phyloP scores from a whole-genome alignment of 2,888 invertebrate genomes.

The Drosophila suboccidentalis region DNA sequence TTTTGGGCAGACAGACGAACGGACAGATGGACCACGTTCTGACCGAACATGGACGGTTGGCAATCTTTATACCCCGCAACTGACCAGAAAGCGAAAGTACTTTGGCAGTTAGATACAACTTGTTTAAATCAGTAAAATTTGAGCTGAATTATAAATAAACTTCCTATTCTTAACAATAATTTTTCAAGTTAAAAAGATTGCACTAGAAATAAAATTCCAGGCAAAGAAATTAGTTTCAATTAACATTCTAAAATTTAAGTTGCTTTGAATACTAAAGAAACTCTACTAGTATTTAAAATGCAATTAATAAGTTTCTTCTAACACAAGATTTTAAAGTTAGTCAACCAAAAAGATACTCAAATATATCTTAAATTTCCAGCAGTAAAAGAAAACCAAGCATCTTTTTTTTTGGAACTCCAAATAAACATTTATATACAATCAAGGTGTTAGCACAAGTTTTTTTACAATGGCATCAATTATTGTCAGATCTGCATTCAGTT shows the following conservation, averaged over 20 bases:
- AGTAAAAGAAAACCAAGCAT: neutral
- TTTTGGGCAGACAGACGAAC: constrained; percentile 2
- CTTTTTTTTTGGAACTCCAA: neutral
- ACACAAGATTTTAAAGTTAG: neutral
- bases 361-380: neutral
- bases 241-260: neutral
- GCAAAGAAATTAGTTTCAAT: too few relatives aligned
- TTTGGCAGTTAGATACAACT: constrained; percentile 6
- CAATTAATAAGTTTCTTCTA: neutral
- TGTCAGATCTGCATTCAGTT: neutral
- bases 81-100: constrained; percentile 37
- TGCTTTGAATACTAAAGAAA: neutral
- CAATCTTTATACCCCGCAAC: constrained; percentile 15
- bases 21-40: neutral
- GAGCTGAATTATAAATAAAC: neutral
- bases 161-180: too few relatives aligned
- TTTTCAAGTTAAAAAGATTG: too few relatives aligned
- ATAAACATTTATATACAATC: neutral
- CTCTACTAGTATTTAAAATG: neutral
- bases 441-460: neutral
- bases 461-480: neutral
- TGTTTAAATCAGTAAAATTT: constrained; percentile 1
- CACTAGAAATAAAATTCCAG: too few relatives aligned
- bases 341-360: neutral
- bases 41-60: neutral